Base-by-base conservation (phyloP, 2,888 invertebrate species). In the Hypomecis punctinalis region DNA sequence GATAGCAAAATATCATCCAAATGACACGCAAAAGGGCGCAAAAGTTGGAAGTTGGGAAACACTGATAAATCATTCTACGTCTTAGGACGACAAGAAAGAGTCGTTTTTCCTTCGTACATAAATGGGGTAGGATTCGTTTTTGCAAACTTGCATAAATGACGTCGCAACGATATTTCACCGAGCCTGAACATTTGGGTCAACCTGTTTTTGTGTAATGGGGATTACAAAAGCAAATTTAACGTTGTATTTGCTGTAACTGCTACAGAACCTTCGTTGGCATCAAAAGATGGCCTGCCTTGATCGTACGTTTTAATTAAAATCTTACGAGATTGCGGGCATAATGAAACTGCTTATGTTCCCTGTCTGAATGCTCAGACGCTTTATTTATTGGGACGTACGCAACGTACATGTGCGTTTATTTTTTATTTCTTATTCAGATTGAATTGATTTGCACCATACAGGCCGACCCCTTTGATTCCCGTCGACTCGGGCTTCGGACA, bases 201-300 rank as follows among this genome's bases (percentile, higher is more conserved):
- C 88, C 87, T 91, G 91, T 89, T 91, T 91, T 92, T 92, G 88
- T 88, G 85, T 90, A 90, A 90, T 88, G 81, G 84, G 86, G 84
- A 90, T 90, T 88, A 89, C 88, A 89, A 86, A 89, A 90, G 90
- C 86, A 89, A 89, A 90, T 90, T 90, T 86, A 85, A 87, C 88
- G 85, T 90, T 89, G 85, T 90, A 90, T 89, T 87, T 87, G 88
- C 76, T 88, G 83, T 86, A 87, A 90, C 86, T 86, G 85, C 80
- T 87, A 84, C 82, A 83, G 80, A 86, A 85, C 85, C 86, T 86
- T 85, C 84, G 83, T 85, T 81, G 81, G 81, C 83, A 83, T 83
- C 85, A 88, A 89, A 90, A 89, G 88, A 89, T 88, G 83, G 84
- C 79, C 79, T 79, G 78, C 83, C 84, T 84, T 84, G 86, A 86